Percentiles rank a stretch among this genome's conserved stretches.
Evolutionary conservation across 2,113 vertebrate species (phyloP).

Genomic region (Oryzias curvinotus): DNA sequence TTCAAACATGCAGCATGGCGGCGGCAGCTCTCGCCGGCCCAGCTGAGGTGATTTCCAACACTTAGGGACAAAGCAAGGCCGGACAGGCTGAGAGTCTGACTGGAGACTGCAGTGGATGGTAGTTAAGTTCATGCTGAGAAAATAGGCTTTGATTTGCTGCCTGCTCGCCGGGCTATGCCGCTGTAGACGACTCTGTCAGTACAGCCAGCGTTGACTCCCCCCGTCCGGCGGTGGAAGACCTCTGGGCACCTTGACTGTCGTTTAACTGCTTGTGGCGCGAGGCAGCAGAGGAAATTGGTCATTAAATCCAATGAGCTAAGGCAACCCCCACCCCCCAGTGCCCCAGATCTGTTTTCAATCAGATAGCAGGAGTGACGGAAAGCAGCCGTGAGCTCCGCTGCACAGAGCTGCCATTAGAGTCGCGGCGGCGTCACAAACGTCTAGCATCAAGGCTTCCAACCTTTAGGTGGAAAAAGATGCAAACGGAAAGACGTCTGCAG

Average conservation of each 20-base stretch:
- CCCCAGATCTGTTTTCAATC: conserved; percentile 82
- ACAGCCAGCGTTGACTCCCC: conserved; percentile 44
- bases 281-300: conserved; percentile 80
- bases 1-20: too few relatives aligned
- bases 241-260: conserved; percentile 80
- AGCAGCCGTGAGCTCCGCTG: conserved; percentile 37
- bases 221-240: conserved; percentile 67
- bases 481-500: neutral
- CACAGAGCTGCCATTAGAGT: conserved; percentile 61
- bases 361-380: conserved; percentile 71
- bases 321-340: conserved; percentile 68
- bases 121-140: conserved; percentile 66
- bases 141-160: conserved; percentile 66
- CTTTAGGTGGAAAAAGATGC: too few relatives aligned
- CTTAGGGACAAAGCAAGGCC: conserved; percentile 24
- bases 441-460: conserved; percentile 22
- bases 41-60: neutral
- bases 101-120: conserved; percentile 42
- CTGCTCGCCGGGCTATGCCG: conserved; percentile 51
- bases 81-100: conserved; percentile 41
- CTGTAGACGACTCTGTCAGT: conserved; percentile 61
- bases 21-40: neutral
- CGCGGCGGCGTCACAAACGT: conserved; percentile 18
- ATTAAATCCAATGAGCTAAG: conserved; percentile 81
- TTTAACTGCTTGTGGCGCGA: conserved; percentile 82